Percentiles rank a stretch among this genome's conserved stretches.
Evolutionary conservation across 2,797 vertebrate species (phyloP).

Genomic region (Lophotriccus pileatus): DNA sequence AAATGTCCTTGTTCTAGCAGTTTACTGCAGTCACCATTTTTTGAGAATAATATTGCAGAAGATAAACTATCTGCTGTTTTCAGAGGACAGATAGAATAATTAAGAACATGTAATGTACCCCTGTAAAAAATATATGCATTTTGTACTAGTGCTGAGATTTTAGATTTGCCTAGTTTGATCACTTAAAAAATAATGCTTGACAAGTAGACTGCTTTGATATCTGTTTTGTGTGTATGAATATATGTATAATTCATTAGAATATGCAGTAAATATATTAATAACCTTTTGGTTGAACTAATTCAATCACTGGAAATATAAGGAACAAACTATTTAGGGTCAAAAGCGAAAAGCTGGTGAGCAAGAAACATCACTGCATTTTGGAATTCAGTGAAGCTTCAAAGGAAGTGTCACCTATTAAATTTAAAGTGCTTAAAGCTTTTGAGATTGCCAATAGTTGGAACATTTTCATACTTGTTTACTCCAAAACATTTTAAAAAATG

Average conservation of each 20-base stretch:
- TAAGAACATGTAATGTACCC: conserved; percentile 39
- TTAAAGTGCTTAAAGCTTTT: neutral
- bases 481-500: neutral
- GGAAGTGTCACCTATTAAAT: neutral
- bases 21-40: conserved; percentile 39
- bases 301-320: neutral
- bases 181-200: neutral
- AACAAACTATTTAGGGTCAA: neutral
- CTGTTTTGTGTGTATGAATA: neutral
- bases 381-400: neutral
- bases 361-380: neutral
- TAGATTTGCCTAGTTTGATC: neutral
- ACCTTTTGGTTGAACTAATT: neutral
- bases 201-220: neutral
- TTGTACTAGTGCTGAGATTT: neutral
- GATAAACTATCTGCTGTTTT: conserved; percentile 50
- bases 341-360: neutral
- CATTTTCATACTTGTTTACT: neutral
- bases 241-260: neutral
- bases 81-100: conserved; percentile 54
- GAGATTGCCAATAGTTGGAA: neutral
- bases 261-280: neutral
- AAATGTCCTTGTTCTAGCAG: conserved; percentile 62
- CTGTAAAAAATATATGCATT: conserved; percentile 2
- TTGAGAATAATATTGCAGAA: conserved; percentile 27